A percentile compares a stretch with the other conserved stretches of the same genome.
Conservation (phyloP, 1,140 invertebrate species). For the Gonioctena quinquepunctata region DNA sequence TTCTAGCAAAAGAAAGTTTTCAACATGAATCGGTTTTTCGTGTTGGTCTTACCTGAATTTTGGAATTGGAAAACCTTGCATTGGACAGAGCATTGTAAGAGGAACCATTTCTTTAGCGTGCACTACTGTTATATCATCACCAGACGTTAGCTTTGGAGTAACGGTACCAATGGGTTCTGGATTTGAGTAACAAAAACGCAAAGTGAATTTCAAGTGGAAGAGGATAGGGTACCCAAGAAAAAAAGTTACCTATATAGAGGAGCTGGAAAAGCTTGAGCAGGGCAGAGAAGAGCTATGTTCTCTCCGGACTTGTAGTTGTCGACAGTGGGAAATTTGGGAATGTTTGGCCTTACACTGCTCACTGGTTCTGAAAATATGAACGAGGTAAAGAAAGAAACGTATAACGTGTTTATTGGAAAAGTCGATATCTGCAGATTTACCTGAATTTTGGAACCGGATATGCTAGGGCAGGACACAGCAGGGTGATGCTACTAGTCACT, state of each 20-base stretch:
- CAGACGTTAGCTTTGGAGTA: slow-evolving; percentile 74
- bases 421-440: too few species aligned
- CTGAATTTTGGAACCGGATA: slow-evolving; percentile 67
- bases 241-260: slow-evolving; percentile 65
- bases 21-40: too few species aligned
- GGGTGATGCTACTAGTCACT: slow-evolving; percentile 56
- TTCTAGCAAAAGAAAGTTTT: slow-evolving; percentile 61
- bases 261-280: slow-evolving; percentile 69
- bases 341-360: slow-evolving; percentile 57
- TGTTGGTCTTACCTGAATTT: slow-evolving; percentile 57
- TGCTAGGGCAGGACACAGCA: slow-evolving; percentile 65
- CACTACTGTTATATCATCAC: slow-evolving; percentile 67
- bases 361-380: slow-evolving; percentile 60
- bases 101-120: slow-evolving; percentile 59
- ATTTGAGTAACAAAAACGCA: slow-evolving; percentile 6
- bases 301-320: slow-evolving; percentile 62
- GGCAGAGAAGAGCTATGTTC: slow-evolving; percentile 61
- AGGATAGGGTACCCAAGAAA: neutral
- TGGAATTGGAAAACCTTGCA: slow-evolving; percentile 65
- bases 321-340: slow-evolving; percentile 69
- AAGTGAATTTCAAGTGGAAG: neutral
- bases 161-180: slow-evolving; percentile 78
- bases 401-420: too few species aligned
- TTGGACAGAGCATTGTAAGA: slow-evolving; percentile 68
- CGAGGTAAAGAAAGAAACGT: neutral